A percentile compares a stretch with the other conserved stretches of the same genome.
Conservation (phyloP, 2,888 invertebrate genomes). For the Pammene aurita region DNA sequence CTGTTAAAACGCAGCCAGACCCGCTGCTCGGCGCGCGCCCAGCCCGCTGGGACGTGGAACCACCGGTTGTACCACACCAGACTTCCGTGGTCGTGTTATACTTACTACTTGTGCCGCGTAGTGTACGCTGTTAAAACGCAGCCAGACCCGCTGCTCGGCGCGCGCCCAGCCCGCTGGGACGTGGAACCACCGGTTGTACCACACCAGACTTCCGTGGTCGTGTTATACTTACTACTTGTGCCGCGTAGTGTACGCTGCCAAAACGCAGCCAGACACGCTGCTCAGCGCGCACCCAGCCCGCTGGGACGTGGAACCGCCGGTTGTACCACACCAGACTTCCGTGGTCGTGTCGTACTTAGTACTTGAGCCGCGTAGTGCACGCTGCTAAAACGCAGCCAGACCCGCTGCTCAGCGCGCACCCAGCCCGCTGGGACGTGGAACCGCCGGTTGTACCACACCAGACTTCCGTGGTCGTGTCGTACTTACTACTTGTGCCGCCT, state of each 20-base stretch:
- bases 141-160: slow-evolving; percentile 87
- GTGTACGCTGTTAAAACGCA: slow-evolving; percentile 96
- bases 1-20: slow-evolving; percentile 93
- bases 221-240: slow-evolving; percentile 62
- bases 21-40: slow-evolving; percentile 84
- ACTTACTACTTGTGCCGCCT: too few relatives aligned
- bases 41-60: slow-evolving; percentile 91
- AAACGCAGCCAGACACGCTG: slow-evolving; percentile 92
- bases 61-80: slow-evolving; percentile 90
- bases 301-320: slow-evolving; percentile 91
- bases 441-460: too few relatives aligned
- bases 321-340: slow-evolving; percentile 90
- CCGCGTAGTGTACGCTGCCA: slow-evolving; percentile 66
- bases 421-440: slow-evolving; percentile 56
- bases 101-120: slow-evolving; percentile 95
- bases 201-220: slow-evolving; percentile 97
- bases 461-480: too few relatives aligned
- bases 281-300: slow-evolving; percentile 86
- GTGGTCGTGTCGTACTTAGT: slow-evolving; percentile 83
- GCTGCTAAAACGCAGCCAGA: slow-evolving; percentile 95
- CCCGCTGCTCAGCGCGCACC: slow-evolving; percentile 60
- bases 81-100: slow-evolving; percentile 74
- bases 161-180: slow-evolving; percentile 90
- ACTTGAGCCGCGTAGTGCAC: slow-evolving; percentile 96
- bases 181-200: slow-evolving; percentile 96